Percentiles rank a stretch among this genome's conserved stretches.
phyloP scores from a whole-genome alignment of 2,113 vertebrate genomes.

The Cinclus mexicanus region DNA sequence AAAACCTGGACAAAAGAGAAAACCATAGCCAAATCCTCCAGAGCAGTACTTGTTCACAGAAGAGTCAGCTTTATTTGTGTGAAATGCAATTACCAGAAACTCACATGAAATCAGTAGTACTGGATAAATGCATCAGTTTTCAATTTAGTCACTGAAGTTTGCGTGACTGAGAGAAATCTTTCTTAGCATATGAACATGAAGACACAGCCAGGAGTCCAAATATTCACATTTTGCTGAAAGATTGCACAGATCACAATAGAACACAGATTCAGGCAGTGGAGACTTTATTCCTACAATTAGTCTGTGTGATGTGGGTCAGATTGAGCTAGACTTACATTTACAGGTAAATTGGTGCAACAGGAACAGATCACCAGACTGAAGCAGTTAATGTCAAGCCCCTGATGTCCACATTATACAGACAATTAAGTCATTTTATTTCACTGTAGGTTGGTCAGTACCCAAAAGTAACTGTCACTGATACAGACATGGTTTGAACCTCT shows the following conservation, averaged over 20 bases:
- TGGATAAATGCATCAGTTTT: conserved; percentile 41
- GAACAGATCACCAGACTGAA: not conserved
- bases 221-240: not conserved
- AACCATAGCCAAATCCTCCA: not conserved
- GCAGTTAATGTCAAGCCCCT: not conserved
- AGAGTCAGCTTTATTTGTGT: conserved; percentile 26
- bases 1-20: not conserved
- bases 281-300: not conserved
- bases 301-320: not conserved
- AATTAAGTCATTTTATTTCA: not conserved
- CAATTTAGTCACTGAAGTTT: conserved; percentile 17
- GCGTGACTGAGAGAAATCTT: conserved; percentile 7
- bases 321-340: not conserved
- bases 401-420: not conserved
- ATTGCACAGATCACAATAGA: not conserved
- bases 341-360: not conserved
- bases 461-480: not conserved
- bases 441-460: not conserved
- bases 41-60: conserved; percentile 9
- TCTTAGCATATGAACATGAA: not conserved
- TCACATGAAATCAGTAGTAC: conserved; percentile 24
- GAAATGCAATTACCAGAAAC: conserved; percentile 54
- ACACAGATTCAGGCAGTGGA: not conserved
- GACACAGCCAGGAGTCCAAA: not conserved
- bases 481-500: not conserved